phyloP scores from a whole-genome alignment of 37 sponge, comb jelly and placozoan genomes.

The Oopsacas minuta region DNA sequence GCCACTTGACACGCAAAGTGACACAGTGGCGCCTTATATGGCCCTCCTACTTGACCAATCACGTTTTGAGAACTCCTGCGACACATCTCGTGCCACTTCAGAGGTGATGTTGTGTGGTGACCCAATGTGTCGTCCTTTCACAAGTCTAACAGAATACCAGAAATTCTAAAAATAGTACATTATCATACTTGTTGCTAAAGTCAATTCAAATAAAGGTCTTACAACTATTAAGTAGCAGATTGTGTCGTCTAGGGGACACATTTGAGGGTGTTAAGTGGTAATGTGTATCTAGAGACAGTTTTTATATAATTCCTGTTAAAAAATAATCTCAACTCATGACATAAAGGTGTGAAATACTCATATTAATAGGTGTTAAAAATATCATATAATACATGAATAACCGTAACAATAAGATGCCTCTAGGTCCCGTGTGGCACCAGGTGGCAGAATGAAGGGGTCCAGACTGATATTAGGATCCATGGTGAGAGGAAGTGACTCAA shows the following conservation, averaged over 20 bases:
- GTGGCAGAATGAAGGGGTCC: constrained; percentile 3
- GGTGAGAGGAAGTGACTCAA: not conserved
- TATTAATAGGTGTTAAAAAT: not conserved
- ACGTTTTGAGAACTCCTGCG: not conserved
- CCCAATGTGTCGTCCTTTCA: not conserved
- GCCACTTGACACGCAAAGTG: not conserved
- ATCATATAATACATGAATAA: not conserved
- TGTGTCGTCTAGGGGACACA: no score
- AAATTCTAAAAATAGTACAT: not conserved
- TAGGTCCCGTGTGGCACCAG: constrained; percentile 9
- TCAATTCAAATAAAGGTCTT: not conserved
- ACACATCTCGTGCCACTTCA: not conserved
- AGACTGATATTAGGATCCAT: not conserved
- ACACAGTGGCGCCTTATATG: not conserved
- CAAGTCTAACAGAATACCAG: not conserved
- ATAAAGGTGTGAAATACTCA: not conserved
- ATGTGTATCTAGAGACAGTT: no score
- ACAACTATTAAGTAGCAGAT: no score
- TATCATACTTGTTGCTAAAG: not conserved
- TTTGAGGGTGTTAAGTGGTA: no score
- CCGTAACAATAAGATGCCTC: not conserved
- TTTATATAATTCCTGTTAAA: not conserved
- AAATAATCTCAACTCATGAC: not conserved
- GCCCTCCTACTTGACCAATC: constrained; percentile 6
- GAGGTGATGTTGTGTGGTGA: not conserved